phyloP scores from a whole-genome alignment of 1,140 invertebrate genomes.

The Ceratina calcarata region DNA sequence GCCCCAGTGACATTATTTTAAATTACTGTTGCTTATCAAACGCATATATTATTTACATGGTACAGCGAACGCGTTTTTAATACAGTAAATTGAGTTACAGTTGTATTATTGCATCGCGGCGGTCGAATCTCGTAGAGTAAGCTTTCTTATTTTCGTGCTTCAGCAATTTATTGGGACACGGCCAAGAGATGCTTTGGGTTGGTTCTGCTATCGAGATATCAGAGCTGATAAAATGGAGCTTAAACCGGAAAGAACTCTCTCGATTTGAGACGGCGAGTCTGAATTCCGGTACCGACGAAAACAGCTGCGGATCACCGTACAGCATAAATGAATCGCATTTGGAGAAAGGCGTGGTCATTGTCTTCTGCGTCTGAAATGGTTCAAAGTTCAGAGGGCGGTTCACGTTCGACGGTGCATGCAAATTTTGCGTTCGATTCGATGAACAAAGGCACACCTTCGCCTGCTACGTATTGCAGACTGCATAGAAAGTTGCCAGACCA shows the following conservation, averaged over 20 bases:
- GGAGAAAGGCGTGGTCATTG: conserved; percentile 41
- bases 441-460: conserved; percentile 64
- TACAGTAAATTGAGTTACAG: background rate
- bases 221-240: conserved; percentile 17
- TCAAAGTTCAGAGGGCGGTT: conserved; percentile 53
- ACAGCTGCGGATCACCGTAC: background rate
- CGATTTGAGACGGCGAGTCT: conserved; percentile 4
- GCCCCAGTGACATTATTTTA: background rate
- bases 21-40: background rate
- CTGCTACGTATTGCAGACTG: conserved; percentile 61
- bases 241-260: conserved; percentile 7
- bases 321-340: conserved; percentile 43
- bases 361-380: conserved; percentile 38
- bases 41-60: background rate
- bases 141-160: background rate
- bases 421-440: conserved; percentile 63
- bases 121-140: background rate
- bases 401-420: conserved; percentile 56
- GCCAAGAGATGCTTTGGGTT: background rate
- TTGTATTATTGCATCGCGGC: background rate
- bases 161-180: background rate
- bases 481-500: conserved; percentile 76
- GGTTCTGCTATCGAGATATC: background rate
- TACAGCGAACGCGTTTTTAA: background rate
- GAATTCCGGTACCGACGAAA: background rate